phyloP scores from a whole-genome alignment of 1,140 invertebrate genomes.

The Drosophila jambulina region DNA sequence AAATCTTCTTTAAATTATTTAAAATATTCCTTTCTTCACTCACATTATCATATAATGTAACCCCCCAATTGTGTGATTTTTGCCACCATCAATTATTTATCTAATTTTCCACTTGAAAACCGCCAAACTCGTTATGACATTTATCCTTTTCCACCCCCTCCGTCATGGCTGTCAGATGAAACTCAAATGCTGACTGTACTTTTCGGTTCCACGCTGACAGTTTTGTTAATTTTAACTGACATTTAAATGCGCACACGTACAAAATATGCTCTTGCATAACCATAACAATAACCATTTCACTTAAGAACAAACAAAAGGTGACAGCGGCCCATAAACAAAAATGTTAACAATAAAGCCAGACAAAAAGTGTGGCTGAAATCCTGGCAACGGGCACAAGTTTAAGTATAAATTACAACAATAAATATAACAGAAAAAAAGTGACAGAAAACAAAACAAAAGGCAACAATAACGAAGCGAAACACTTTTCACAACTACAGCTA shows the following conservation, averaged over 20 bases:
- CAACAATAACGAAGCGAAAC: slow-evolving; percentile 35
- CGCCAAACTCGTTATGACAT: slow-evolving; percentile 13
- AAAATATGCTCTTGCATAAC: slow-evolving; percentile 26
- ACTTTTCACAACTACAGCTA: slow-evolving; percentile 50
- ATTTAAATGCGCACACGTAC: slow-evolving; percentile 36
- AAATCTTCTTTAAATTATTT: background rate
- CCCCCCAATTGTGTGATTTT: background rate
- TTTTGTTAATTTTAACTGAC: slow-evolving; percentile 59
- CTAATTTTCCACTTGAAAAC: slow-evolving; percentile 3
- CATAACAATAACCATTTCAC: slow-evolving; percentile 48
- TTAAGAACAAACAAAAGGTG: slow-evolving; percentile 39
- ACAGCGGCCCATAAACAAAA: slow-evolving; percentile 38
- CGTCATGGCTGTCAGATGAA: slow-evolving; percentile 16
- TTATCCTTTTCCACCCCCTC: background rate
- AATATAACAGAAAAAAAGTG: slow-evolving; percentile 63
- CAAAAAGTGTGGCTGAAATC: slow-evolving; percentile 27
- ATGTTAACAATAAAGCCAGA: slow-evolving; percentile 30
- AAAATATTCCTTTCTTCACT: background rate
- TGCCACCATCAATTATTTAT: slow-evolving; percentile 6
- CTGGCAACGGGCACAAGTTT: slow-evolving; percentile 51
- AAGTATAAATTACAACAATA: slow-evolving; percentile 77
- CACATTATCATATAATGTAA: background rate
- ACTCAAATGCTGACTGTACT: background rate
- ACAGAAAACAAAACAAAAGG: slow-evolving; percentile 30
- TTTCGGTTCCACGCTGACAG: slow-evolving; percentile 22